A percentile compares a stretch with the other conserved stretches of the same genome.
Evolutionary conservation across 2,113 vertebrate species (phyloP).

Genomic region (Nettapus auritus): DNA sequence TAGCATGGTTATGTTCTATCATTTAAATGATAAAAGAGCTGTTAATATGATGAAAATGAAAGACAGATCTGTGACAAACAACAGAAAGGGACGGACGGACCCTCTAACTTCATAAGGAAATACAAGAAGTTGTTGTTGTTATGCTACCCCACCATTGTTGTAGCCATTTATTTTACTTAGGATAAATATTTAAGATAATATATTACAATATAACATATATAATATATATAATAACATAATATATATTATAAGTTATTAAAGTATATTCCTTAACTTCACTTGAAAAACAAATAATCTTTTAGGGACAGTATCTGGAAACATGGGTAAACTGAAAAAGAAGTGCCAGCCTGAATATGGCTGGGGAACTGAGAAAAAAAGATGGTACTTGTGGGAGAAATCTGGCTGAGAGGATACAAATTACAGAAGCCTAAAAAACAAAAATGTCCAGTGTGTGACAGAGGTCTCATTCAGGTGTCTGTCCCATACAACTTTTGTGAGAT

Average conservation of each 20-base stretch:
- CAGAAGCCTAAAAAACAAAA: background rate
- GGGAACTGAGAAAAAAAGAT: background rate
- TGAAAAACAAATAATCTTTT: constrained; percentile 1
- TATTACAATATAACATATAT: no score
- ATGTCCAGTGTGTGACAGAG: background rate
- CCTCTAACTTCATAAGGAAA: background rate
- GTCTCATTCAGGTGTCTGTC: background rate
- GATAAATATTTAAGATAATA: no score
- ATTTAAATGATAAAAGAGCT: background rate
- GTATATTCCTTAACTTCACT: background rate
- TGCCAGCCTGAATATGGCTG: background rate
- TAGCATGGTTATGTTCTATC: background rate
- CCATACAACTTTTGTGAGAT: background rate
- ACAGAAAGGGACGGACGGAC: background rate
- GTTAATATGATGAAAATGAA: background rate
- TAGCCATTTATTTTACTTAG: background rate
- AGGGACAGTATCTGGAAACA: background rate
- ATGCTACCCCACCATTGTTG: background rate
- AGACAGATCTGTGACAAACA: background rate
- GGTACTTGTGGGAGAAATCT: background rate
- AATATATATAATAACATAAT: no score
- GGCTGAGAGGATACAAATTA: background rate
- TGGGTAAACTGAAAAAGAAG: background rate
- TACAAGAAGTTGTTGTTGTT: background rate
- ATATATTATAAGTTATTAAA: no score